Base-by-base conservation (phyloP, 2,888 invertebrate genomes). In the Oxyscelio sp. region DNA sequence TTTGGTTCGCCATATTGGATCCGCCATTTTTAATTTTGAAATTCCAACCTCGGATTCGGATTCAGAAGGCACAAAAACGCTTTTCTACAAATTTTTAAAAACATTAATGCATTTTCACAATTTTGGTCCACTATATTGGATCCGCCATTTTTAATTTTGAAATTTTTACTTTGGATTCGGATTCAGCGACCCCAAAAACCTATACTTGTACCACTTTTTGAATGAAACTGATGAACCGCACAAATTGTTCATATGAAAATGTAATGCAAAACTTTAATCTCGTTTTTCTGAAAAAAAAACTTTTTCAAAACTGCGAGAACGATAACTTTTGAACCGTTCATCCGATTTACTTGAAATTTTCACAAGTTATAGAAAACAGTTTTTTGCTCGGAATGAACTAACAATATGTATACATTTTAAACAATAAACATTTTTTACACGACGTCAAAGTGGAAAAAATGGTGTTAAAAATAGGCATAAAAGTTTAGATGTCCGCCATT, bases 101-200 rank as follows among this genome's bases (percentile, higher is more conserved):
- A 61, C 4, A 45, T 61, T 61, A 11, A 45, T 24, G 13, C 24
- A 61, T 61, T 61, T 61, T 59, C 22, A 21, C 22, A 22, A 27
- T 61, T 45, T 61, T 63, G 45, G 45, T 45, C 45, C 63, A 48
- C 63, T n/a, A n/a, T n/a, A n/a, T n/a, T n/a, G n/a, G n/a, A n/a
- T n/a, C n/a, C n/a, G n/a, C n/a, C n/a, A n/a, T n/a, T n/a, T n/a
- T n/a, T n/a, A n/a, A n/a, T n/a, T n/a, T n/a, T n/a, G n/a, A n/a
- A n/a, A n/a, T n/a, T n/a, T n/a, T n/a, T 31, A 63, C 48, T 48
- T 63, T 63, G 40, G 63, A 63, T 59, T 40, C 59, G 22, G n/a
- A n/a, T n/a, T n/a, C n/a, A n/a, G n/a, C n/a, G n/a, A n/a, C n/a
- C n/a, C n/a, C n/a, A n/a, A n/a, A 31, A 58, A 58, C 38, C 9